phyloP scores from a whole-genome alignment of 2,797 vertebrate species.

The Toxotes lorentzi region DNA sequence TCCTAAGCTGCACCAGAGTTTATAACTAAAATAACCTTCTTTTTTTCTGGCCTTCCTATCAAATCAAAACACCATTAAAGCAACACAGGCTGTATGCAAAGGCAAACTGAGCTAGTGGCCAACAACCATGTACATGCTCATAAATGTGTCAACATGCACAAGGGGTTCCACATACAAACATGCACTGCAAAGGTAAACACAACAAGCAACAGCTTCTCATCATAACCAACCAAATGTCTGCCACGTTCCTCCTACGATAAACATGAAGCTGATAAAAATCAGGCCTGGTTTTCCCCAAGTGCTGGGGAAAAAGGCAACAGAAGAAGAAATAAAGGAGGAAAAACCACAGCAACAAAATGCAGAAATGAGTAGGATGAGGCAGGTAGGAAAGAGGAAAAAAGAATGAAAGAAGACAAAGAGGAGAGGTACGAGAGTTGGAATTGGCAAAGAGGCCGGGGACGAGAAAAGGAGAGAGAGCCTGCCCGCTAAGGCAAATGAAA shows the following conservation, averaged over 20 bases:
- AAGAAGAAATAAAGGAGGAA: conserved; percentile 49
- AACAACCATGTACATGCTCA: conserved; percentile 20
- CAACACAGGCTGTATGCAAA: conserved; percentile 15
- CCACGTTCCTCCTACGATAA: conserved; percentile 45
- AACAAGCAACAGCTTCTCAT: conserved; percentile 33
- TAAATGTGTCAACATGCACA: conserved; percentile 32
- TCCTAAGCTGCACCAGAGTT: too few relatives aligned
- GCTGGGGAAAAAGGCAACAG: conserved; percentile 47
- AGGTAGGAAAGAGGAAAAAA: conserved; percentile 40
- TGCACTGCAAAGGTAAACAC: conserved; percentile 35
- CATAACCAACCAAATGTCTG: conserved; percentile 39
- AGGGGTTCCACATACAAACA: conserved; percentile 16
- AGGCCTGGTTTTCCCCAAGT: conserved; percentile 18
- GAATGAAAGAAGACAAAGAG: conserved; percentile 25
- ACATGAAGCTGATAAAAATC: conserved; percentile 61
- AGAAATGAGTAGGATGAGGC: conserved; percentile 66
- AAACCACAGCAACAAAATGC: not conserved
- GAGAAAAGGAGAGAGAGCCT: conserved; percentile 36
- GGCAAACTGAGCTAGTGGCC: not conserved
- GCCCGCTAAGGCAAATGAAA: conserved; percentile 76
- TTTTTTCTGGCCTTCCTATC: not conserved
- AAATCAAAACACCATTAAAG: not conserved
- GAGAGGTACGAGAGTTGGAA: conserved; percentile 44
- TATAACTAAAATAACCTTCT: too few relatives aligned
- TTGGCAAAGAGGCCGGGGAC: conserved; percentile 41